Evolutionary conservation across 2,797 vertebrate species (phyloP).

Genomic region (Artibeus jamaicensis): DNA sequence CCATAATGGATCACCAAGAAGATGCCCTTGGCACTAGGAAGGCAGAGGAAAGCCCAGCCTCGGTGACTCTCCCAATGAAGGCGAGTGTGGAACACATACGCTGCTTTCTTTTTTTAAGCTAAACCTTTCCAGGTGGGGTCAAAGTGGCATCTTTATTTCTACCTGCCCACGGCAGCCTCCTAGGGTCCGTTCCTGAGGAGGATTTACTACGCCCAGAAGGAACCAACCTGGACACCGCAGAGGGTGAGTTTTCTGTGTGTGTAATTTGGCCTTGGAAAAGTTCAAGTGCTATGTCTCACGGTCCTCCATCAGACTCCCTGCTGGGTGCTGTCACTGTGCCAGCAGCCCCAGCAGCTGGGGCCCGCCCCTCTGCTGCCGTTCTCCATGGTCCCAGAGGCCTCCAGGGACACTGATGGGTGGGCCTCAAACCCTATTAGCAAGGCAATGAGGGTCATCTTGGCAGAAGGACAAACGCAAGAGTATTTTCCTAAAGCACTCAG

Average conservation of each 20-base stretch:
- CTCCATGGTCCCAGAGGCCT: not conserved
- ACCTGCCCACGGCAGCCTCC: not conserved
- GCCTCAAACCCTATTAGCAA: not conserved
- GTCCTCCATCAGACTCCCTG: not conserved
- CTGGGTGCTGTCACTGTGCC: not conserved
- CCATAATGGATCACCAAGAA: slow-evolving; percentile 69
- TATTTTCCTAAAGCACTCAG: not conserved
- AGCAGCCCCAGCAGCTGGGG: not conserved
- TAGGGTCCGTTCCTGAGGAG: not conserved
- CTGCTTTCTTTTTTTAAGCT: slow-evolving; percentile 52
- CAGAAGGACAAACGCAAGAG: not conserved
- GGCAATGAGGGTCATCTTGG: not conserved
- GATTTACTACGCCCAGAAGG: slow-evolving; percentile 30
- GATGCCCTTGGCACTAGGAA: slow-evolving; percentile 49
- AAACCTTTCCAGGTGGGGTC: slow-evolving; percentile 44
- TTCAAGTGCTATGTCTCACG: not conserved
- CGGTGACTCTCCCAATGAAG: slow-evolving; percentile 56
- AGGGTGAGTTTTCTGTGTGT: slow-evolving; percentile 1
- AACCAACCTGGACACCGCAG: not conserved
- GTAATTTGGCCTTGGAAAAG: slow-evolving; percentile 7
- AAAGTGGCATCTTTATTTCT: slow-evolving; percentile 45
- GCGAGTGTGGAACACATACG: slow-evolving; percentile 39
- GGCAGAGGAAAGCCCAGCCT: slow-evolving; percentile 46
- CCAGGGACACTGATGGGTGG: not conserved
- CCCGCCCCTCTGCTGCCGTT: not conserved